Conservation (phyloP, 2,113 vertebrate genomes). For the Oreocharis arfaki region DNA sequence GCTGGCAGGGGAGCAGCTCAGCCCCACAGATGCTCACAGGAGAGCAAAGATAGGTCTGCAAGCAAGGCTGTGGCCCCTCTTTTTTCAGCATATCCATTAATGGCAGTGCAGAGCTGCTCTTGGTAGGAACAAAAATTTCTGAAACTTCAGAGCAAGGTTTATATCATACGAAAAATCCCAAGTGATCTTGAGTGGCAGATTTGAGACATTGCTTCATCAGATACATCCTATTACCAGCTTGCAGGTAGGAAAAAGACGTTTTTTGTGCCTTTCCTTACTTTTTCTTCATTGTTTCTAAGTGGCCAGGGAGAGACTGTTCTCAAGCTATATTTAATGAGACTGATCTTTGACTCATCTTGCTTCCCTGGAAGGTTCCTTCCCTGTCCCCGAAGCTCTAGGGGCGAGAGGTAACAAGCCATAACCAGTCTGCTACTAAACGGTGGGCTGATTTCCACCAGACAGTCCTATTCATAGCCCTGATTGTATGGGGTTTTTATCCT, state of each 20-base stretch:
- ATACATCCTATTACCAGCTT: background rate
- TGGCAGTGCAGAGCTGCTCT: background rate
- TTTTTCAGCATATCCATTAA: background rate
- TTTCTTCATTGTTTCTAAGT: background rate
- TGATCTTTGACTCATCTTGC: background rate
- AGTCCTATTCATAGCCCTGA: background rate
- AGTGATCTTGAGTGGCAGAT: background rate
- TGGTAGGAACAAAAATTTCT: background rate
- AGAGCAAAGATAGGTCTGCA: background rate
- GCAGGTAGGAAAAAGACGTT: background rate
- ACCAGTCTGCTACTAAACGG: background rate
- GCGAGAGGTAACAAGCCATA: background rate
- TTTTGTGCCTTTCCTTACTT: background rate
- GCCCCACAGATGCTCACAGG: background rate
- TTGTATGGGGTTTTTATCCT: background rate
- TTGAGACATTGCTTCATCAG: background rate
- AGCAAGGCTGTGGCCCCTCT: accelerated
- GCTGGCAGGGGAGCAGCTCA: accelerated
- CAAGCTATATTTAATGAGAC: background rate
- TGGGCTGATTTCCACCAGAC: background rate
- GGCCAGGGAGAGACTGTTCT: background rate
- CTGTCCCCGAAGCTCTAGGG: background rate
- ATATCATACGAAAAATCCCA: background rate
- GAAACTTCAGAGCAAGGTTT: background rate
- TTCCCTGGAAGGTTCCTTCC: background rate